Evolutionary conservation across 1,140 invertebrate species (phyloP).

Genomic region (Octopus sinensis): DNA sequence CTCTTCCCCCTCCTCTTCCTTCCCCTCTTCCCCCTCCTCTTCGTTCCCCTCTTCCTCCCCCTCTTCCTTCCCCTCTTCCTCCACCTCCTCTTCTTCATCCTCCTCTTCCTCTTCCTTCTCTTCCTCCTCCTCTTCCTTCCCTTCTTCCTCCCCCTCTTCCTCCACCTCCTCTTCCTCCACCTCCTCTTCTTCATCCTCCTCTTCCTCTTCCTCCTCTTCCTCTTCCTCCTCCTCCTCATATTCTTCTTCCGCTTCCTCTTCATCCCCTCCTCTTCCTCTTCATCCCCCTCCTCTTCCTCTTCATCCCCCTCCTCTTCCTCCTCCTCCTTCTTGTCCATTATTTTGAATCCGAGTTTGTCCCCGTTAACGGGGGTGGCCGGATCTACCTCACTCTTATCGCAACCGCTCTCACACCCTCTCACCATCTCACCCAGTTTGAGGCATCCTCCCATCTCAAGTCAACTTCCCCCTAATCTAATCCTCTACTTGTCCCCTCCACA

Average conservation of each 20-base stretch:
- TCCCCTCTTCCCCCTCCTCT: background rate
- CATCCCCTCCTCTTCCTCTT: background rate
- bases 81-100: too few species aligned
- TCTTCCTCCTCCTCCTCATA: background rate
- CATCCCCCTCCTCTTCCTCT: background rate
- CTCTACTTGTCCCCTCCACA: too few species aligned
- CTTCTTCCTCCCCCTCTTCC: background rate
- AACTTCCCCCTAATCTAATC: too few species aligned
- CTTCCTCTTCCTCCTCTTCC: background rate
- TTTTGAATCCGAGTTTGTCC: background rate
- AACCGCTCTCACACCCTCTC: too few species aligned
- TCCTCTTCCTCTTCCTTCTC: background rate
- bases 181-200: too few species aligned
- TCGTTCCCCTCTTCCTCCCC: background rate
- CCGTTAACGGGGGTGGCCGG: background rate
- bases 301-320: too few species aligned
- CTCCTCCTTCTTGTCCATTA: too few species aligned
- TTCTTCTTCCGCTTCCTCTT: too few species aligned
- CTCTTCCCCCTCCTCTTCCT: background rate
- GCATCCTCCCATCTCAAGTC: too few species aligned
- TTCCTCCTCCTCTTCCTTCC: background rate
- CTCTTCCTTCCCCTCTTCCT: too few species aligned
- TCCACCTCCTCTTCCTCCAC: background rate
- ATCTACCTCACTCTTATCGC: too few species aligned
- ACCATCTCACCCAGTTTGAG: too few species aligned